These are phyloP conservation scores for Battus philenor DNA, from an alignment of 1,140 invertebrate genomes.

Conservation along the genomic window DNA sequence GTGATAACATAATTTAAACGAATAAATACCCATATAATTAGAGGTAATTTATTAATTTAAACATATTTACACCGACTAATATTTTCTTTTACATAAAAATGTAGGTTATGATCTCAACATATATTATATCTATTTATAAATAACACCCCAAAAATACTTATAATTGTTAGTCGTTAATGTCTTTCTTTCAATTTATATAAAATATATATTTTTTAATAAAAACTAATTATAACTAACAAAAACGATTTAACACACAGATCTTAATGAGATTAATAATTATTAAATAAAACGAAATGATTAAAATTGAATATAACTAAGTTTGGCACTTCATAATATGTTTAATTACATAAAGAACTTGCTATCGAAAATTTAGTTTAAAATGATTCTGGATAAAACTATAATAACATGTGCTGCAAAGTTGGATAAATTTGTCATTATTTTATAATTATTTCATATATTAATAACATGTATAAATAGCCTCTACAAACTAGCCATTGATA, in stretches of 20 bases:
- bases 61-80: no score
- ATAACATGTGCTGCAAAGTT: no score
- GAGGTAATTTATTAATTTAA: neutral
- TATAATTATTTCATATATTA: neutral
- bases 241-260: conserved; percentile 10
- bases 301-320: neutral
- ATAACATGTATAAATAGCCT: neutral
- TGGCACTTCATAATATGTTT: neutral
- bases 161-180: conserved; percentile 8
- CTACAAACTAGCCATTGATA: conserved; percentile 9
- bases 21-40: conserved; percentile 3
- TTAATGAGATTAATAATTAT: conserved; percentile 6
- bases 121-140: no score
- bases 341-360: no score
- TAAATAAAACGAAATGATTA: neutral
- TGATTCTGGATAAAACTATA: no score
- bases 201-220: conserved; percentile 6
- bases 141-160: conserved; percentile 6
- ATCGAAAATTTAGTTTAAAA: no score
- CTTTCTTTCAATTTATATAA: conserved; percentile 10
- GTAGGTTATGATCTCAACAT: no score
- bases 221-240: conserved; percentile 3
- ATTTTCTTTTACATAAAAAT: no score
- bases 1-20: neutral
- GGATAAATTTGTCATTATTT: no score